Percentiles rank a stretch among this genome's conserved stretches.
These are phyloP conservation scores for Amblyraja radiata DNA, from an alignment of 2,797 vertebrate genomes.

Conservation along the genomic window DNA sequence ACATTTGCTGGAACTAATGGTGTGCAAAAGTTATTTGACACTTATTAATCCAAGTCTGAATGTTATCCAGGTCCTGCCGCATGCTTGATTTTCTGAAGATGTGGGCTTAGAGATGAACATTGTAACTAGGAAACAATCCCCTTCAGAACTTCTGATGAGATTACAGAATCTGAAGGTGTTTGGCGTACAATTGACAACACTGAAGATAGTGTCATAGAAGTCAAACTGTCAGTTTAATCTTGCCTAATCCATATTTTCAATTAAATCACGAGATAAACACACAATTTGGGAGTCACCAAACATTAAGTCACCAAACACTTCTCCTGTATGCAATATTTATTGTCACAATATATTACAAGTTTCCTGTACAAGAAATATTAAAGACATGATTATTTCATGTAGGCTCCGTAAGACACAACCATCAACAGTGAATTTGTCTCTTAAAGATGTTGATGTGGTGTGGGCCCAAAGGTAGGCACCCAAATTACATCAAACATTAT, in stretches of 20 bases:
- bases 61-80: not conserved
- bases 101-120: not conserved
- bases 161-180: not conserved
- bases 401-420: not conserved
- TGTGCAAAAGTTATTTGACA: not conserved
- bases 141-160: not conserved
- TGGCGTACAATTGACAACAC: not conserved
- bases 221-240: not conserved
- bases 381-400: not conserved
- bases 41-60: not conserved
- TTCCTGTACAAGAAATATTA: not conserved
- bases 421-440: not conserved
- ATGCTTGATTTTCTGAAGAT: not conserved
- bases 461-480: not conserved
- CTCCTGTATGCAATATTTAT: not conserved
- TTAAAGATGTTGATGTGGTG: not conserved
- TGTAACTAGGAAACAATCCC: not conserved
- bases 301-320: not conserved
- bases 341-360: constrained; percentile 15
- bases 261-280: not conserved
- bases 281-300: not conserved
- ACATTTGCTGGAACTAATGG: not conserved
- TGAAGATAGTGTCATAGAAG: not conserved
- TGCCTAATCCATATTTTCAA: not conserved
- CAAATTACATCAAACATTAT: not conserved